A percentile compares a stretch with the other conserved stretches of the same genome.
Conservation (phyloP, 2,888 invertebrate species). For the Latrodectus hesperus region DNA sequence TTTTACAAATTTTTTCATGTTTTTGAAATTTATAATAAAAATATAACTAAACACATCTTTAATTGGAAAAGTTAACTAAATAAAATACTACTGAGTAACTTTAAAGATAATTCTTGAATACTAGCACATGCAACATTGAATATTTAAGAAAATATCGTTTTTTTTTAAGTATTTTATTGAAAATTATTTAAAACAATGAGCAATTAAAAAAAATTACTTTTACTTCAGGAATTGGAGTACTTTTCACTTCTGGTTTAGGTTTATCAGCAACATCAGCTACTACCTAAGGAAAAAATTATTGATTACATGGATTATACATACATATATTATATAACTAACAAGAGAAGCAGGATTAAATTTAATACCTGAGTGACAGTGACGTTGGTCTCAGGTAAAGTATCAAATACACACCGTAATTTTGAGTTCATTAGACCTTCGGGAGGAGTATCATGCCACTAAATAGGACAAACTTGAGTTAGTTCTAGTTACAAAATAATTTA, state of each 20-base stretch:
- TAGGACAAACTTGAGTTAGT: not conserved
- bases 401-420: constrained; percentile 96
- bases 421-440: constrained; percentile 92
- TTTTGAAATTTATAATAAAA: no score
- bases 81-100: no score
- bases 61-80: no score
- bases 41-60: no score
- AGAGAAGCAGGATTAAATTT: not conserved
- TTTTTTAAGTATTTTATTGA: no score
- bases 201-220: not conserved
- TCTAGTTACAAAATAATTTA: not conserved
- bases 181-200: no score
- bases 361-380: constrained; percentile 61
- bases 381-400: constrained; percentile 78
- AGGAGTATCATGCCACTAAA: constrained; percentile 82
- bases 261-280: constrained; percentile 27
- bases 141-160: no score
- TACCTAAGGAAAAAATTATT: constrained; percentile 10
- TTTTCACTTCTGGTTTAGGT: constrained; percentile 37
- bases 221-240: constrained; percentile 27
- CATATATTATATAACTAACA: not conserved
- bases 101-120: no score
- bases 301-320: not conserved
- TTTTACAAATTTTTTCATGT: no score
- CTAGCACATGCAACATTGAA: no score